Base-by-base conservation (phyloP, 2,113 vertebrate genomes). In the Chionodraco myersi region DNA sequence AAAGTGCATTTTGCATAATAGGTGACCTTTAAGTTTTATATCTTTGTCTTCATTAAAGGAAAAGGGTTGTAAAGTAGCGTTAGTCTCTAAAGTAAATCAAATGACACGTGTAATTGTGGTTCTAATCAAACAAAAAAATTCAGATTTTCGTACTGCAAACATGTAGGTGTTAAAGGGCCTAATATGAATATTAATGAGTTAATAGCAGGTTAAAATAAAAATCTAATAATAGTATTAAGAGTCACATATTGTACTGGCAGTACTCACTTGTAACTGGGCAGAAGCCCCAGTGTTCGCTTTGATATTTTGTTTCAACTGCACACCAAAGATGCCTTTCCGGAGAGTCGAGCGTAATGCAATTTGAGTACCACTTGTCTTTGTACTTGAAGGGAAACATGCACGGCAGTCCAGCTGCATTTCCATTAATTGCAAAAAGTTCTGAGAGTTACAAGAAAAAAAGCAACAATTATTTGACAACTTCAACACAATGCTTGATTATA, bases 351-450 rank as follows among this genome's bases (percentile, higher is more conserved):
- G 5, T 57, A 0, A 94, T 97, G 82, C 97, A 98, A 2, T 95
- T 93, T 14, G 94, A 89, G 7, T 95, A 97, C 97, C 96, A 97
- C 36, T 91, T 93, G 30, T 87, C 76, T 5, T 65, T n/a, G 85
- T 94, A 98, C 47, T 93, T 92, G 85, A 98, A 98, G n/a, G 97
- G 97, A 88, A 98, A 97, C 47, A 96, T 92, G 82, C 97, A 98
- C 2, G 93, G 93, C 16, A 90, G 92, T 47, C 97, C 97, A 16
- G 92, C 94, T 21, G 93, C 93, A 79, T 97, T 97, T 85, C 97
- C 97, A 54, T 61, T 88, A 47, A 97, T 90, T 0, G 96, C 94
- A 83, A 94, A 98, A n/a, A 93, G 73, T 86, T 95, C 97, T 98
- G 79, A 82, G 76, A 76, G 16, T 3, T 2, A 64, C 16, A 14